Percentiles rank a stretch among this genome's conserved stretches.
phyloP scores from a whole-genome alignment of 2,113 vertebrate species.

The Cephalopholis sonnerati region DNA sequence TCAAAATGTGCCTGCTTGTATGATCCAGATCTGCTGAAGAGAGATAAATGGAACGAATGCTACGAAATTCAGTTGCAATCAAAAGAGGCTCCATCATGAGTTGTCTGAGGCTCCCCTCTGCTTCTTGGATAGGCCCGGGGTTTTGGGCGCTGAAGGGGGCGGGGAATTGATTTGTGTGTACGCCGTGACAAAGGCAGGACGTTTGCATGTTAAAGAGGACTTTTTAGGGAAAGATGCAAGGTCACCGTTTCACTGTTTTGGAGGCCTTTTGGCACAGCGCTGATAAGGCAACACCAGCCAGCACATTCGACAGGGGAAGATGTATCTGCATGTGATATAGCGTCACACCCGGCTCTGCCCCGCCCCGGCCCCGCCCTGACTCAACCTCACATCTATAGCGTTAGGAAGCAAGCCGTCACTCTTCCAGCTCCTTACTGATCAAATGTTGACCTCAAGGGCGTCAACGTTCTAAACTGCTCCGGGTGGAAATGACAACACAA shows the following conservation, averaged over 20 bases:
- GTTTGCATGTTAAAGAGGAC: conserved; percentile 83
- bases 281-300: conserved; percentile 75
- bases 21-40: background rate
- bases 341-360: conserved; percentile 53
- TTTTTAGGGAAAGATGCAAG: conserved; percentile 45
- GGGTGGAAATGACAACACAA: background rate
- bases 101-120: conserved; percentile 62
- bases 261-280: conserved; percentile 64
- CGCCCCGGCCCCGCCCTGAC: conserved; percentile 13
- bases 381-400: conserved; percentile 45
- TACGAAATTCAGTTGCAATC: conserved; percentile 53
- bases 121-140: conserved; percentile 27
- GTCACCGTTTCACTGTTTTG: conserved; percentile 69
- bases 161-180: conserved; percentile 64
- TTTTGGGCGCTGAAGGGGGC: conserved; percentile 49
- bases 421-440: conserved; percentile 73
- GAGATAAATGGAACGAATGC: conserved; percentile 17
- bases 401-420: conserved; percentile 76
- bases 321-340: conserved; percentile 84
- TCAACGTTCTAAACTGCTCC: conserved; percentile 32
- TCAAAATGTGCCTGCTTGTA: background rate
- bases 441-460: conserved; percentile 75
- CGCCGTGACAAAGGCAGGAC: conserved; percentile 65
- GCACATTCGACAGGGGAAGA: conserved; percentile 79
- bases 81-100: conserved; percentile 77